These are phyloP conservation scores for Atractosteus spatula DNA, from an alignment of 2,113 vertebrate species.

Conservation along the genomic window DNA sequence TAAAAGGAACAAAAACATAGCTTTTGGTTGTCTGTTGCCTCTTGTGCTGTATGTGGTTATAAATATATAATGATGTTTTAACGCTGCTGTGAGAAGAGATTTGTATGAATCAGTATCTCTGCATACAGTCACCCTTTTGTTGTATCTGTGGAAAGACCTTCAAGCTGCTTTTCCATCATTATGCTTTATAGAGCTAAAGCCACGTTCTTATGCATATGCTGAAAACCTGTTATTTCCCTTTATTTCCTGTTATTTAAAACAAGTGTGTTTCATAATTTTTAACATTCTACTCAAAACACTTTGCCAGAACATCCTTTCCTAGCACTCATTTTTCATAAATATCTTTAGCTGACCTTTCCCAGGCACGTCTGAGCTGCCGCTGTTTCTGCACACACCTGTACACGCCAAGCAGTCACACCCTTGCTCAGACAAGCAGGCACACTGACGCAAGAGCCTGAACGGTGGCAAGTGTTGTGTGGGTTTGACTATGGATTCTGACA, in stretches of 20 bases:
- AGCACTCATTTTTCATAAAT: slow-evolving; percentile 18
- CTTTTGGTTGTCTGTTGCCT: slow-evolving; percentile 52
- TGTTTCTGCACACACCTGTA: slow-evolving; percentile 30
- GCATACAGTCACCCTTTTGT: slow-evolving; percentile 39
- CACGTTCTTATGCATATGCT: slow-evolving; percentile 24
- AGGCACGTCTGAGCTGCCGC: slow-evolving; percentile 26
- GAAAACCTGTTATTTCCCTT: slow-evolving; percentile 28
- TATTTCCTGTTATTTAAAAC: slow-evolving; percentile 29
- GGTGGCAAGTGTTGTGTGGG: too few relatives aligned
- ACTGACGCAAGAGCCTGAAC: not conserved
- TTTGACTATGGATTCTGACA: not conserved
- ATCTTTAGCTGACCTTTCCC: slow-evolving; percentile 25
- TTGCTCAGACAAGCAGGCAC: slow-evolving; percentile 4
- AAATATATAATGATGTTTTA: slow-evolving; percentile 74
- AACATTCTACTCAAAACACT: slow-evolving; percentile 18
- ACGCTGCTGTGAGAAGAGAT: slow-evolving; percentile 48
- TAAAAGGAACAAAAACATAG: slow-evolving; percentile 51
- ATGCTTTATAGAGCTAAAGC: slow-evolving; percentile 29
- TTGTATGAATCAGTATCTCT: slow-evolving; percentile 53
- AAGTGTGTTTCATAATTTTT: slow-evolving; percentile 29
- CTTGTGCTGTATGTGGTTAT: slow-evolving; percentile 58
- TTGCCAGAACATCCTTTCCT: slow-evolving; percentile 14
- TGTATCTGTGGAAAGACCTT: slow-evolving; percentile 44
- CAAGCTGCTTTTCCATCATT: slow-evolving; percentile 47
- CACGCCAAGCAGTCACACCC: not conserved